Conservation (phyloP, 2,113 vertebrate genomes). For the Cinclus mexicanus region DNA sequence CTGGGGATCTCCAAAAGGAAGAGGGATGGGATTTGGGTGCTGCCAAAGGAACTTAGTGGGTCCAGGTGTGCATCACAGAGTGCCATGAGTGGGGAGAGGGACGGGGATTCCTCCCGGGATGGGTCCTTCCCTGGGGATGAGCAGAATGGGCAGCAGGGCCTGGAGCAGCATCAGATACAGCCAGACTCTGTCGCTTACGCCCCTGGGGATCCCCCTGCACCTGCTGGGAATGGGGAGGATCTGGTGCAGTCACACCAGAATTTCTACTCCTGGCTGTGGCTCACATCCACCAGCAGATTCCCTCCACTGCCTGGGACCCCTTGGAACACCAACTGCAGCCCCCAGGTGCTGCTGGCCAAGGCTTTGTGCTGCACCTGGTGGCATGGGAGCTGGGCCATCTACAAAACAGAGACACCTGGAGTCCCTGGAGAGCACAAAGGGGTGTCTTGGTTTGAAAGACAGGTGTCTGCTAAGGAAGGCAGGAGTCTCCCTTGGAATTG, state of each 20-base stretch:
- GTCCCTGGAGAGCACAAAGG: not conserved
- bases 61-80: not conserved
- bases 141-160: not conserved
- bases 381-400: not conserved
- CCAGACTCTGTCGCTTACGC: not conserved
- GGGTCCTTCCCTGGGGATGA: not conserved
- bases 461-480: not conserved
- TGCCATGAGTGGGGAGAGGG: rapidly evolving
- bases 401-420: not conserved
- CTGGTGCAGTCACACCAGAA: not conserved
- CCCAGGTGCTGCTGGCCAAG: not conserved
- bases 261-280: not conserved
- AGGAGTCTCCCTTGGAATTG: not conserved
- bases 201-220: too few species aligned
- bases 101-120: not conserved
- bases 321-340: not conserved
- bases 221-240: rapidly evolving
- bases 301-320: not conserved
- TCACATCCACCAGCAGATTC: not conserved
- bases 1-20: not conserved
- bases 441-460: not conserved
- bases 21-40: not conserved
- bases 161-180: not conserved
- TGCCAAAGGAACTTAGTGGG: not conserved
- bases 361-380: not conserved